phyloP scores from a whole-genome alignment of 2,113 vertebrate genomes.

The Alaudala cheleensis region DNA sequence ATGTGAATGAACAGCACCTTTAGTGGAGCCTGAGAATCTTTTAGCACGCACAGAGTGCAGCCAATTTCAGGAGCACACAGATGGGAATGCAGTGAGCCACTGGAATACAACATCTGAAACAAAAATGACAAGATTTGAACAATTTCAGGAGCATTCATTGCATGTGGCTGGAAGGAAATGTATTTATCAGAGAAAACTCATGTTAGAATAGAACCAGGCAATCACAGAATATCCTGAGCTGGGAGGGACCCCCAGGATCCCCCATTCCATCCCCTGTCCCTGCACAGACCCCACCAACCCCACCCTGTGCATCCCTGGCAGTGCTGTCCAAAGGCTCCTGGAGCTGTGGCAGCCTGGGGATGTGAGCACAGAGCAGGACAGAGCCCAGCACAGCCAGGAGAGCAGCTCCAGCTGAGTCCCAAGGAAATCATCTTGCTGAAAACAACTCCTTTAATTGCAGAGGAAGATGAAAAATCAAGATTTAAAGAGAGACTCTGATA shows the following conservation, averaged over 20 bases:
- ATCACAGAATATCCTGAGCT: neutral
- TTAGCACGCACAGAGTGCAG: neutral
- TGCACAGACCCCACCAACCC: neutral
- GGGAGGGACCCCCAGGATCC: neutral
- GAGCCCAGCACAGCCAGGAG: neutral
- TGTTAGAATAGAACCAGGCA: neutral
- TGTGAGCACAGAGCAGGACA: neutral
- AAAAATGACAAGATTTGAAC: neutral
- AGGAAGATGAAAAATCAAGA: neutral
- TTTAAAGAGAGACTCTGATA: neutral
- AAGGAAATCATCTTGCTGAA: neutral
- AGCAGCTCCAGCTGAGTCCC: neutral
- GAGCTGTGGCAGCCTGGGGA: neutral
- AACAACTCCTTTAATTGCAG: neutral
- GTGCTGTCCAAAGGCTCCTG: neutral
- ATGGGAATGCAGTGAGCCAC: neutral
- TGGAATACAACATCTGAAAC: neutral
- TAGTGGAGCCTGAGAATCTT: neutral
- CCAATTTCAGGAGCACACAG: neutral
- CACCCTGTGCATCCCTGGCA: neutral
- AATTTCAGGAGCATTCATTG: neutral
- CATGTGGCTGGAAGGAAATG: neutral
- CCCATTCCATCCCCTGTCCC: rapidly evolving
- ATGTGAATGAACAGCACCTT: neutral
- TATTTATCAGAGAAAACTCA: neutral